These are phyloP conservation scores for Enhydra lutris DNA, from an alignment of 2,113 vertebrate species.

Conservation along the genomic window DNA sequence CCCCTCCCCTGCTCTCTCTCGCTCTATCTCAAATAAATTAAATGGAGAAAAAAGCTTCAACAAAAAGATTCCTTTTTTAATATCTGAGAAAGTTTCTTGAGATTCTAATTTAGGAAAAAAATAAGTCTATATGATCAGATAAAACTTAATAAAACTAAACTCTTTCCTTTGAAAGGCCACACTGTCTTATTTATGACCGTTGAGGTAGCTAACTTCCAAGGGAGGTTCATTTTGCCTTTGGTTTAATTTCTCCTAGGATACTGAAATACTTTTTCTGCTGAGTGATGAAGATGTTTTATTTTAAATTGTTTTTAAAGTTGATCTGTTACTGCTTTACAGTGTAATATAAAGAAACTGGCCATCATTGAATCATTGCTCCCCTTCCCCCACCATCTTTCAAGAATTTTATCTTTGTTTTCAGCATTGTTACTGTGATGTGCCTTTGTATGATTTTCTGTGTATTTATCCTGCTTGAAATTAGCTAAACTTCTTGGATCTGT, in stretches of 20 bases:
- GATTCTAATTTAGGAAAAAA: conserved; percentile 22
- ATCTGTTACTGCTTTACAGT: background rate
- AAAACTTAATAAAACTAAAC: conserved; percentile 20
- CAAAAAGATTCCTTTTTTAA: background rate
- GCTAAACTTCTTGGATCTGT: background rate
- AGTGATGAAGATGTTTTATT: conserved; percentile 4
- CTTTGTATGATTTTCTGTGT: background rate
- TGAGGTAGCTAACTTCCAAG: background rate
- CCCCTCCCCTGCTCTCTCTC: too few relatives aligned
- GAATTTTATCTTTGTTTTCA: conserved; percentile 6
- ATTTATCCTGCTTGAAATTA: background rate
- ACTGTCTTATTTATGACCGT: background rate
- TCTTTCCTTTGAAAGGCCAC: background rate
- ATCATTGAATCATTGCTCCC: background rate
- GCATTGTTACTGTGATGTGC: background rate
- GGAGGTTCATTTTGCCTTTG: background rate
- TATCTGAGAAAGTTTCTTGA: conserved; percentile 15
- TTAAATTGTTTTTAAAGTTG: background rate
- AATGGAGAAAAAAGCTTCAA: background rate
- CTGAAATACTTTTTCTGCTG: background rate
- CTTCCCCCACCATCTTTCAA: background rate
- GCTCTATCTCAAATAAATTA: too few relatives aligned
- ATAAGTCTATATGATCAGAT: background rate
- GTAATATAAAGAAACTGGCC: background rate
- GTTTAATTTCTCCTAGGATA: background rate